Percentiles rank a stretch among this genome's conserved stretches.
phyloP scores from a whole-genome alignment of 1,140 invertebrate genomes.

The Cheumatopsyche charites region DNA sequence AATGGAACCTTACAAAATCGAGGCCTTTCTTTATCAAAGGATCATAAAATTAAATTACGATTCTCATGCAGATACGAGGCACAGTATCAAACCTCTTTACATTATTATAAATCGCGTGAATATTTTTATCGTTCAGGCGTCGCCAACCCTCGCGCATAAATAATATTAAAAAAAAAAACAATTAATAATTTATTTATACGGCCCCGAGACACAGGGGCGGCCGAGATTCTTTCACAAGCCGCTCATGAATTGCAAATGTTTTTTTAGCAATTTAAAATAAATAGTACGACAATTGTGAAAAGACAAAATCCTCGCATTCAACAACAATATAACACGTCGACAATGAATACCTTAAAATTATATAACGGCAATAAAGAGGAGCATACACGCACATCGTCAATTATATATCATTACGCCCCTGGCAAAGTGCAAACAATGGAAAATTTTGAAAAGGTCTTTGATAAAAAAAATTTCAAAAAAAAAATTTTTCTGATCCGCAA shows the following conservation, averaged over 20 bases:
- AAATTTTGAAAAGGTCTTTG: conserved; percentile 38
- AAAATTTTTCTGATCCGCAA: conserved; percentile 31
- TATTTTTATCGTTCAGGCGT: no score
- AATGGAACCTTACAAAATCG: no score
- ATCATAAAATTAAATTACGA: no score
- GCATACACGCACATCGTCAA: conserved; percentile 37
- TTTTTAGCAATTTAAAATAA: conserved; percentile 12
- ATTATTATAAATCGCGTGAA: no score
- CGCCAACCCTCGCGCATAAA: no score
- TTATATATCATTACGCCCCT: conserved; percentile 46
- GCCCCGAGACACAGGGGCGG: no score
- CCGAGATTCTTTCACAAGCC: not conserved
- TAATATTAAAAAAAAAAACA: no score
- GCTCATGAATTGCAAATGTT: conserved; percentile 33
- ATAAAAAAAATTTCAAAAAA: not conserved
- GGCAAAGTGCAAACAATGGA: conserved; percentile 47
- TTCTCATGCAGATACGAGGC: no score
- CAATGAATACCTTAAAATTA: conserved; percentile 32
- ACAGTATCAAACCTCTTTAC: no score
- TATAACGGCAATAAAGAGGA: conserved; percentile 15
- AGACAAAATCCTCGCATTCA: conserved; percentile 14
- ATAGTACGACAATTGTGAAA: not conserved
- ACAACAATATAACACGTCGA: conserved; percentile 13
- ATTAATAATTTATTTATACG: no score
- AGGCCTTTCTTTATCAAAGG: no score